Evolutionary conservation across 2,797 vertebrate species (phyloP).

Genomic region (Danio choprae): DNA sequence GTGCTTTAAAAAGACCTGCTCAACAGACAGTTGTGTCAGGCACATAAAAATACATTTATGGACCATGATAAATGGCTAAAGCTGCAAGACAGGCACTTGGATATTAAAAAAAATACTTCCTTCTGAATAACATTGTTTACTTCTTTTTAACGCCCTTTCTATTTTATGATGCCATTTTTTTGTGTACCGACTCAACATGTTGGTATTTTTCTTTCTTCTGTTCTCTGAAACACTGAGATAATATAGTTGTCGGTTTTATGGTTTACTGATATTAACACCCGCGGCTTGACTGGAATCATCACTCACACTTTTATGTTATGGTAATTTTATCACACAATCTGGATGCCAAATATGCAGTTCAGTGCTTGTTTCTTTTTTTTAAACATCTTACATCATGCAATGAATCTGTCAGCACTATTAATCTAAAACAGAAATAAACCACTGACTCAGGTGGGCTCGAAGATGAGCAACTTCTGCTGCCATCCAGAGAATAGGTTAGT

Average conservation of each 20-base stretch:
- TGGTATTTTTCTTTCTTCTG: background rate
- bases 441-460: constrained; percentile 59
- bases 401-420: constrained; percentile 75
- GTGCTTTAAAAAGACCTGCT: background rate
- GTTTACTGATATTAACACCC: constrained; percentile 66
- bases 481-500: constrained; percentile 40
- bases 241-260: constrained; percentile 64
- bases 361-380: constrained; percentile 66
- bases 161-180: background rate
- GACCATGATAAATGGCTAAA: background rate
- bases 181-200: background rate
- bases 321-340: constrained; percentile 66
- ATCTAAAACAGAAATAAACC: constrained; percentile 67
- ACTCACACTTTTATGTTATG: constrained; percentile 69
- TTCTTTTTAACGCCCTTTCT: background rate
- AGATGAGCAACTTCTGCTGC: constrained; percentile 58
- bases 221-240: constrained; percentile 16
- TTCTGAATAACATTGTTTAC: constrained; percentile 1
- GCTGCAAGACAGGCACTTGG: background rate
- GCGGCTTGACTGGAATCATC: constrained; percentile 64
- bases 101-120: background rate
- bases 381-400: constrained; percentile 66
- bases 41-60: constrained; percentile 18
- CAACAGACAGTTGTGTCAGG: background rate
- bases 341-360: constrained; percentile 61